A percentile compares a stretch with the other conserved stretches of the same genome.
These are phyloP conservation scores for Neolamprologus modestus DNA, from an alignment of 2,113 vertebrate species.

Conservation along the genomic window DNA sequence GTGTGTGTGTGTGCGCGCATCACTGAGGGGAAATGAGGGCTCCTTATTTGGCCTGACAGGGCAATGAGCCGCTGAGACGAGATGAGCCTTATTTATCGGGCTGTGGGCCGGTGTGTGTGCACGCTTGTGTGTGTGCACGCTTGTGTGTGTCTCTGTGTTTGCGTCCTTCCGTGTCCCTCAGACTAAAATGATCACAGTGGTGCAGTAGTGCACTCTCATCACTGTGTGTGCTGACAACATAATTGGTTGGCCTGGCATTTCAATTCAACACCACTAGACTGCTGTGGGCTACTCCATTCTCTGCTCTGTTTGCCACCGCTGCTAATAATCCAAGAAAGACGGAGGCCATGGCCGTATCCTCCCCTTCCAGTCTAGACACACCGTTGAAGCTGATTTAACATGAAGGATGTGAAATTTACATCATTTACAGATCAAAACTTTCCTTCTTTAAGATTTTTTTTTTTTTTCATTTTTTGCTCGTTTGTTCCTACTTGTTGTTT, in stretches of 20 bases:
- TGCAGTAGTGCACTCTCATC: constrained; percentile 30
- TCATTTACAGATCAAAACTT: background rate
- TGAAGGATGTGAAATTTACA: background rate
- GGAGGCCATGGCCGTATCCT: background rate
- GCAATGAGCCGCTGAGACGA: constrained; percentile 56
- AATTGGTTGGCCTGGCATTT: constrained; percentile 67
- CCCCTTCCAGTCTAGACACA: background rate
- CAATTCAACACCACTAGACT: constrained; percentile 55
- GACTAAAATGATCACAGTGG: constrained; percentile 40
- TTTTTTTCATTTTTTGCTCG: background rate
- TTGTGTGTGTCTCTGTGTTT: background rate
- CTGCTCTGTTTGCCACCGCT: constrained; percentile 45
- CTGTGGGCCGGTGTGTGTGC: background rate
- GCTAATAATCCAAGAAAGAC: constrained; percentile 33
- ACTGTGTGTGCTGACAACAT: constrained; percentile 62
- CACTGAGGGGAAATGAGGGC: constrained; percentile 29
- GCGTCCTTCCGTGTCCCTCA: background rate
- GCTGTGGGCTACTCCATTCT: constrained; percentile 50
- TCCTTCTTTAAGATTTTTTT: background rate
- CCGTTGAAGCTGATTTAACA: background rate
- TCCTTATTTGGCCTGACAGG: constrained; percentile 60
- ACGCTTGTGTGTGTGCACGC: background rate
- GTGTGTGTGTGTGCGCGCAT: background rate
- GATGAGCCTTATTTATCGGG: constrained; percentile 61
- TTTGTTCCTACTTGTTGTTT: background rate